Base-by-base conservation (phyloP, 1,140 invertebrate species). In the Drosophila nigromelanica region DNA sequence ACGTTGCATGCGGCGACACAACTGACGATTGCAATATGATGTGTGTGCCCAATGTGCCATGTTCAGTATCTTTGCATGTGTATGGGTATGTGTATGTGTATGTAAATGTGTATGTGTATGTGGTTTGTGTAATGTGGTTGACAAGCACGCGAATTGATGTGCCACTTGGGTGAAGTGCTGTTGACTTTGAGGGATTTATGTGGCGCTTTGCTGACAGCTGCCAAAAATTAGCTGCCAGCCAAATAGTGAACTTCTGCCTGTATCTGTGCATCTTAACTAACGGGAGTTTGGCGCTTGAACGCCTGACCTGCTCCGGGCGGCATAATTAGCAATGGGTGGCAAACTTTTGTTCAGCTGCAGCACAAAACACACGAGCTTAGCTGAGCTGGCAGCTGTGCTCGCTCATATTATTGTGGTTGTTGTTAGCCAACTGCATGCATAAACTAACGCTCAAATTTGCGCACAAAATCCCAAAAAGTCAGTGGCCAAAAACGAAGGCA, bases 101-200 rank as follows among this genome's bases (percentile, higher is more conserved):
- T 10, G 21, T 24, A 7, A 18, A 18, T 33, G 30, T 21, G 51
- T 5, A 45, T 56, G 64, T 18, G 45, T 33, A 14, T 58, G 42
- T 55, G 42, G 21, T 24, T 15, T 37, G 10, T 48, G 45, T 50
- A 40, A 58, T 66, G 60, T 56, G 70, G 56, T 59, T 64, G 71
- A 83, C 80, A 80, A 63, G 80, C 56, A 82, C 72, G 83, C 69
- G 83, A 87, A 87, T 89, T 89, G 85, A 89, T 89, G 83, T 89
- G 83, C 75, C 80, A 89, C 83, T 81, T 89, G 76, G 76, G 73
- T 77, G 76, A 77, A 83, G 73, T 83, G 83, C 45, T 72, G 79
- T 72, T 89, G 83, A 89, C 85, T 89, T 89, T 89, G 85, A 89
- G 73, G 78, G 83, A 89, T 89, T 89, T 89, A 89, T 80, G 70